These are phyloP conservation scores for Lates japonicus DNA, from an alignment of 2,797 vertebrate species.

Conservation along the genomic window DNA sequence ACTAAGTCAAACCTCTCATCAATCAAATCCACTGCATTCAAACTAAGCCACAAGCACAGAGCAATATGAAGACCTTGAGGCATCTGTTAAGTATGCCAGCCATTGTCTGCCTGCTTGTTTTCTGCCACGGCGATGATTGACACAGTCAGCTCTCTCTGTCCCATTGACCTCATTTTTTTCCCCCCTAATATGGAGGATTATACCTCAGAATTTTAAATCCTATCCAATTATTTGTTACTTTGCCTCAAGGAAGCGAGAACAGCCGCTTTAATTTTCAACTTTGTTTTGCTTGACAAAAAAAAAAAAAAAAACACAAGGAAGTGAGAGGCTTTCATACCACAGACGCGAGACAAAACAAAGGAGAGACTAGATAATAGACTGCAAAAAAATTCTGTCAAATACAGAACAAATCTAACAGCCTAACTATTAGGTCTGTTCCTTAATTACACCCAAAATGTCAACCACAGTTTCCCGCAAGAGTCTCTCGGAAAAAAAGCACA, in stretches of 20 bases:
- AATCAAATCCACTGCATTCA: constrained; percentile 68
- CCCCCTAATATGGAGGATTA: constrained; percentile 62
- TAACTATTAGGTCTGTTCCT: neutral
- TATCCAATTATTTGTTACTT: constrained; percentile 62
- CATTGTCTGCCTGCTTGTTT: constrained; percentile 81
- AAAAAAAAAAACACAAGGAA: constrained; percentile 36
- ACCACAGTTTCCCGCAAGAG: neutral
- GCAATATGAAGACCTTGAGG: constrained; percentile 77
- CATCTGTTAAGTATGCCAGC: constrained; percentile 82
- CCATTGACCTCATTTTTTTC: constrained; percentile 81
- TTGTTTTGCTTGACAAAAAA: constrained; percentile 37
- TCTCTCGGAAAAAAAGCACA: neutral
- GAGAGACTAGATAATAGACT: constrained; percentile 13
- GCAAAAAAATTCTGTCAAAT: neutral
- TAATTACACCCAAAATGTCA: neutral
- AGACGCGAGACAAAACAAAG: constrained; percentile 48
- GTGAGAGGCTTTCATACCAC: constrained; percentile 31
- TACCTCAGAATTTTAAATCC: constrained; percentile 62
- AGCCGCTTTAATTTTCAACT: constrained; percentile 51
- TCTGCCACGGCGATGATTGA: constrained; percentile 82
- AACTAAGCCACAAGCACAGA: constrained; percentile 52
- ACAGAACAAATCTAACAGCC: neutral
- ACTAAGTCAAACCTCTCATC: constrained; percentile 59
- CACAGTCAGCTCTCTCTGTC: constrained; percentile 81
- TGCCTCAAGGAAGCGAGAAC: constrained; percentile 49